These are phyloP conservation scores for Rhynchotus rufescens DNA, from an alignment of 2,797 vertebrate genomes.

Conservation along the genomic window DNA sequence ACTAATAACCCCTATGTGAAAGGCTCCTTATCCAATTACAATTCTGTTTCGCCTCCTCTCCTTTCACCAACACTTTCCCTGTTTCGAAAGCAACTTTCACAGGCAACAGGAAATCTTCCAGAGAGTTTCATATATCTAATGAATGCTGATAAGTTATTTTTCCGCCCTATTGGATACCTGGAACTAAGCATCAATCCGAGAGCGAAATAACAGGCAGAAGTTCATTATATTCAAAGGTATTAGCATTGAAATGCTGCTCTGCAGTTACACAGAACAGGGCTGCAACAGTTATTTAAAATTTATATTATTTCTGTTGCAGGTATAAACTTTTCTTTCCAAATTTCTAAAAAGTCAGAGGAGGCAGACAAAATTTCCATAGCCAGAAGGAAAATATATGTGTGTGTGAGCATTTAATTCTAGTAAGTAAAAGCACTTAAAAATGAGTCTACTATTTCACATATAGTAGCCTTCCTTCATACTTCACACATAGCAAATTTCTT, in stretches of 20 bases:
- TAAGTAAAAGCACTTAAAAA: background rate
- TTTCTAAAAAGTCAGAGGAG: background rate
- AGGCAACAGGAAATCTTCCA: slow-evolving; percentile 51
- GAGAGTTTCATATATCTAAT: slow-evolving; percentile 54
- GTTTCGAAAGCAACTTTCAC: slow-evolving; percentile 49
- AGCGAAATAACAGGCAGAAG: slow-evolving; percentile 52
- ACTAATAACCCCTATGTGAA: slow-evolving; percentile 29
- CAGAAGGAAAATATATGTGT: too few relatives aligned
- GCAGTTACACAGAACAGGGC: slow-evolving; percentile 19
- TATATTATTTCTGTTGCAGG: slow-evolving; percentile 33
- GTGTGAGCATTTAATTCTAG: background rate
- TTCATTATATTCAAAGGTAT: slow-evolving; percentile 57
- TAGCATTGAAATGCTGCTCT: slow-evolving; percentile 31
- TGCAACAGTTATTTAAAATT: slow-evolving; percentile 56
- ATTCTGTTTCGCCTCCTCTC: slow-evolving; percentile 44
- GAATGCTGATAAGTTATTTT: slow-evolving; percentile 71
- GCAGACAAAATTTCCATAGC: slow-evolving; percentile 27
- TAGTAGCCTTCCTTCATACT: background rate
- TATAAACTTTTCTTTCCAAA: slow-evolving; percentile 1
- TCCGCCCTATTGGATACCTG: slow-evolving; percentile 65
- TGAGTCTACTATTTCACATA: background rate
- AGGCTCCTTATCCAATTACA: slow-evolving; percentile 38
- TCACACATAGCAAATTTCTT: background rate
- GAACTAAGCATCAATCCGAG: slow-evolving; percentile 45
- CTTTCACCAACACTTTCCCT: slow-evolving; percentile 27